phyloP scores from a whole-genome alignment of 2,797 vertebrate genomes.

The Adrianichthys oophorus region DNA sequence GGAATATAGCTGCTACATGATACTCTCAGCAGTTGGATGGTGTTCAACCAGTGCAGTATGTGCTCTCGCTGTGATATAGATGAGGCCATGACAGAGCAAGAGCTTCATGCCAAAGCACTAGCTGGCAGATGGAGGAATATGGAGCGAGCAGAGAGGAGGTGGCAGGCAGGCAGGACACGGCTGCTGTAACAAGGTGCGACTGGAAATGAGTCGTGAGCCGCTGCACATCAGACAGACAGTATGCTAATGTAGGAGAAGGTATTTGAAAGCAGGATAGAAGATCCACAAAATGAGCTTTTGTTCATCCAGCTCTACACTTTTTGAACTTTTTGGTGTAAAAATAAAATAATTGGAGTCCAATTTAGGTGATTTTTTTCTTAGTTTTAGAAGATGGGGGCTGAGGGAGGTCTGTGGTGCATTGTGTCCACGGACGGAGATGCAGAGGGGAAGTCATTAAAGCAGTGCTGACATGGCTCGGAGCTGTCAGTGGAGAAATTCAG shows the following conservation, averaged over 20 bases:
- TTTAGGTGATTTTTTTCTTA: too few relatives aligned
- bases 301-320: too few relatives aligned
- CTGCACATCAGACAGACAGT: conserved; percentile 13
- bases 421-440: neutral
- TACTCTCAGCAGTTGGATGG: conserved; percentile 32
- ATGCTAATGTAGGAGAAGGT: neutral
- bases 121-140: conserved; percentile 69
- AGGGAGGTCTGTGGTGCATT: neutral
- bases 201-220: conserved; percentile 31
- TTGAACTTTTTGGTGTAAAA: neutral
- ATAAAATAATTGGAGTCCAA: neutral
- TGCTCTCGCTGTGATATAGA: conserved; percentile 37
- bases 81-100: conserved; percentile 35
- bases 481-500: neutral
- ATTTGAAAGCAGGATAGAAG: neutral
- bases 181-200: conserved; percentile 40
- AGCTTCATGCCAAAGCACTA: conserved; percentile 37
- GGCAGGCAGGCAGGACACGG: conserved; percentile 32
- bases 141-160: conserved; percentile 50
- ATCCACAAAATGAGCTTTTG: neutral
- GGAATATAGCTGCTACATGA: conserved; percentile 13
- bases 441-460: too few relatives aligned
- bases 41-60: conserved; percentile 25
- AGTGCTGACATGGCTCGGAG: neutral
- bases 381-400: neutral